Base-by-base conservation (phyloP, 2,888 invertebrate species). In the Drosophila crucigera region DNA sequence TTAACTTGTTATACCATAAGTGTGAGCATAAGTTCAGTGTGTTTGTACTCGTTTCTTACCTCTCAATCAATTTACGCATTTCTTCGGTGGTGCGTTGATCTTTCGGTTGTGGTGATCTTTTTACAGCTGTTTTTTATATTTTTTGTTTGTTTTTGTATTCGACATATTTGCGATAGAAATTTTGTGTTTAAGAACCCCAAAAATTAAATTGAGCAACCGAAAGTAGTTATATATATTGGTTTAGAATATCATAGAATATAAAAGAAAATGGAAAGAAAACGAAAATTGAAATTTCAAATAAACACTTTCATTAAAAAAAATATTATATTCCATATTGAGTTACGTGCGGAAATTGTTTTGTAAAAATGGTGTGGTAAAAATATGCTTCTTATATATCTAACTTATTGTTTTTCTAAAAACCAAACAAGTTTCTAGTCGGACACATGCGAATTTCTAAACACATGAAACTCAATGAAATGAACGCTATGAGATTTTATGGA, bases 41-140 rank as follows among this genome's bases (percentile, higher is more conserved):
- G 35, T 39, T 55, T 55, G 31, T 47, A 62, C 69, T 53, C 73
- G 22, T 25, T 80, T 89, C 84, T 97, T 96, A 98, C 98, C 97
- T 98, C 96, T 98, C 98, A 95, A 98, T 97, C 95, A 98, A 97
- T 96, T 97, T 98, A 95, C 98, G 96, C 97, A 98, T 97, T 96
- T 98, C 98, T 95, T 98, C 98, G 95, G 96, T 97, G 95, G 97
- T 96, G 96, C 97, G 96, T 95, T 97, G 97, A 96, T 97, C 97
- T 97, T 97, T 97, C 95, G 94, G 94, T 94, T 94, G 95, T 93
- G 95, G 95, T 93, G 95, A 95, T 94, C 95, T 95, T 94, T 95
- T 95, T 94, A 95, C 94, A 90, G 93, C 92, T 93, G 91, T 79
- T 75, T 53, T 68, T 68, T 71, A 31, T 37, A 52, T 66, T 50